Conservation (phyloP, 1,140 invertebrate species). For the Leptonema lineaticorne region DNA sequence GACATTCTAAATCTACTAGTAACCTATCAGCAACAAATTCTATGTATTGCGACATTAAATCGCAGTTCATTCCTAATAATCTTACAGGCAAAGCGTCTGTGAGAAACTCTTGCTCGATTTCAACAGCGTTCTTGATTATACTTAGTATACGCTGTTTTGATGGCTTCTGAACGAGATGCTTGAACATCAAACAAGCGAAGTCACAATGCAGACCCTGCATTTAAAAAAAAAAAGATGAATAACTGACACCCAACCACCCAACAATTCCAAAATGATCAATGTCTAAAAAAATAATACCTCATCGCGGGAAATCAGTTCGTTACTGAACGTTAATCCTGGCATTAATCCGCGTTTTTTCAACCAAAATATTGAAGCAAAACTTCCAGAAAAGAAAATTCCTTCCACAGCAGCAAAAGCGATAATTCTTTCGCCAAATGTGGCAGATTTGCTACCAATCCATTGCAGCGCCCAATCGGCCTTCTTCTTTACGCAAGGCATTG, state of each 20-base stretch:
- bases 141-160: conserved; percentile 70
- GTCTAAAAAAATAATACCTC: too few species aligned
- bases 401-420: conserved; percentile 98
- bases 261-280: too few species aligned
- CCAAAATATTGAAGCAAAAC: conserved; percentile 99
- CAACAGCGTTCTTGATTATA: conserved; percentile 92
- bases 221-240: too few species aligned
- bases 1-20: conserved; percentile 82
- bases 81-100: conserved; percentile 92
- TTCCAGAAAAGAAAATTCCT: conserved; percentile 98
- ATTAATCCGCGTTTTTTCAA: conserved; percentile 96
- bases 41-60: conserved; percentile 95
- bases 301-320: conserved; percentile 98
- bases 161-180: conserved; percentile 92
- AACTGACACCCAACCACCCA: too few species aligned
- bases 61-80: conserved; percentile 97
- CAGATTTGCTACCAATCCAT: conserved; percentile 85
- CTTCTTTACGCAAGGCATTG: conserved; percentile 92
- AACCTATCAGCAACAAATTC: conserved; percentile 98
- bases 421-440: conserved; percentile 91
- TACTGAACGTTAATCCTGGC: conserved; percentile 98
- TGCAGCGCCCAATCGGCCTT: conserved; percentile 98
- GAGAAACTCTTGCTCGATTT: conserved; percentile 97
- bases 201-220: conserved; percentile 94
- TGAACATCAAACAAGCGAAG: conserved; percentile 98